Conservation (phyloP, 37 sponge, comb jelly and placozoan genomes). For the Geodia barretti region DNA sequence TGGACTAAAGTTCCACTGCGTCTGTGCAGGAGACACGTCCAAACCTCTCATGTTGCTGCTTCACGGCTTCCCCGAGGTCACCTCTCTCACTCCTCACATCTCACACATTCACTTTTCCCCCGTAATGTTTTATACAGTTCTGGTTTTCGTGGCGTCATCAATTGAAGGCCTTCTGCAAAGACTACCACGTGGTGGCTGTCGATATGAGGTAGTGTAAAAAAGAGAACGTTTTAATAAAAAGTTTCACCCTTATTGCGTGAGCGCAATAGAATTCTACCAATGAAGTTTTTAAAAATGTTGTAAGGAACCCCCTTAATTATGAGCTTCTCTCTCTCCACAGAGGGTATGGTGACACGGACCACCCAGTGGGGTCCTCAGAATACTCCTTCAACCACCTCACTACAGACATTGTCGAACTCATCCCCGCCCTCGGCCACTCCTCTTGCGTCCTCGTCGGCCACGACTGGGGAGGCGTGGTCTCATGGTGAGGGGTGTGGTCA, state of each 20-base stretch:
- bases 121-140: slow-evolving; percentile 27
- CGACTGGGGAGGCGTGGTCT: slow-evolving; percentile 77
- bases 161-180: slow-evolving; percentile 59
- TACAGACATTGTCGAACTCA: slow-evolving; percentile 66
- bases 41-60: slow-evolving; percentile 80
- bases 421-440: slow-evolving; percentile 57
- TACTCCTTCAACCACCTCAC: slow-evolving; percentile 45
- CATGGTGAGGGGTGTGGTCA: slow-evolving; percentile 61
- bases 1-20: slow-evolving; percentile 78
- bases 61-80: slow-evolving; percentile 85
- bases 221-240: no score
- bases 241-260: no score
- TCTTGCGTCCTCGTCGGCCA: slow-evolving; percentile 66
- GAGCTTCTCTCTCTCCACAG: no score
- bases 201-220: no score
- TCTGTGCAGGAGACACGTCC: slow-evolving; percentile 45
- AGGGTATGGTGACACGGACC: slow-evolving; percentile 51
- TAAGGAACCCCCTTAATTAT: no score
- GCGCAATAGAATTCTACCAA: no score
- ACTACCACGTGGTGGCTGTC: slow-evolving; percentile 68
- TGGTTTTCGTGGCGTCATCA: slow-evolving; percentile 84
- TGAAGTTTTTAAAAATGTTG: no score
- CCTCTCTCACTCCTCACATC: no score
- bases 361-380: no score
- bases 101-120: neutral